Percentiles rank a stretch among this genome's conserved stretches.
Conservation (phyloP, 2,113 vertebrate species). For the Thalassoma bifasciatum region DNA sequence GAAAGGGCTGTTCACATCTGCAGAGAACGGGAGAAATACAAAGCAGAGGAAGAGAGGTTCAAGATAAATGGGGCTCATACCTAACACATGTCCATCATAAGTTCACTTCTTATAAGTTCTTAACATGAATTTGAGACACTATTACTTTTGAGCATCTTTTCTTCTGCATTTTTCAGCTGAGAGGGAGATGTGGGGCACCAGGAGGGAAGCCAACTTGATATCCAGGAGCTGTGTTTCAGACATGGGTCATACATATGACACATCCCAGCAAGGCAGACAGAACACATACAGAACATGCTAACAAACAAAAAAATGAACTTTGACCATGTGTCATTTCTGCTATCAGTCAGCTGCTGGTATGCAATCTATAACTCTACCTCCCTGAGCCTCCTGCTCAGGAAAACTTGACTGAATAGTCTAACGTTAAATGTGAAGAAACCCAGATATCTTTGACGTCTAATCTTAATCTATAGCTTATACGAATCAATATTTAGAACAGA, state of each 20-base stretch:
- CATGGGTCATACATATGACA: constrained; percentile 20
- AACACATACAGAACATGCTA: constrained; percentile 24
- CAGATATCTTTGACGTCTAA: not conserved
- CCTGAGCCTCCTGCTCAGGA: not conserved
- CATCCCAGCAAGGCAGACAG: constrained; percentile 1
- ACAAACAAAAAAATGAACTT: constrained; percentile 62
- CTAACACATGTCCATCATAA: no score
- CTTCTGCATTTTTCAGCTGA: constrained; percentile 92
- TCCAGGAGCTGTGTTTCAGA: constrained; percentile 84
- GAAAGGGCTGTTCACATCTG: constrained; percentile 87
- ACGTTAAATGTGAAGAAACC: not conserved
- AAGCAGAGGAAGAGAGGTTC: not conserved
- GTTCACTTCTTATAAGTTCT: not conserved
- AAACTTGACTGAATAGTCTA: constrained; percentile 1
- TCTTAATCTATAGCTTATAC: not conserved
- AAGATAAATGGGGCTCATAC: not conserved
- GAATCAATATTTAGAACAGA: not conserved
- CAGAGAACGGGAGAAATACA: constrained; percentile 20
- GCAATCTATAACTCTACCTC: constrained; percentile 13
- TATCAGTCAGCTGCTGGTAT: constrained; percentile 46
- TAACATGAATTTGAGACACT: not conserved
- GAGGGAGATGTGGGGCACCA: constrained; percentile 93
- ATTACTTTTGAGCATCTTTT: constrained; percentile 94
- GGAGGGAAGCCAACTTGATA: constrained; percentile 91
- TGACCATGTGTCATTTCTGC: constrained; percentile 37